phyloP scores from a whole-genome alignment of 2,888 invertebrate genomes.

The Agapostemon virescens region DNA sequence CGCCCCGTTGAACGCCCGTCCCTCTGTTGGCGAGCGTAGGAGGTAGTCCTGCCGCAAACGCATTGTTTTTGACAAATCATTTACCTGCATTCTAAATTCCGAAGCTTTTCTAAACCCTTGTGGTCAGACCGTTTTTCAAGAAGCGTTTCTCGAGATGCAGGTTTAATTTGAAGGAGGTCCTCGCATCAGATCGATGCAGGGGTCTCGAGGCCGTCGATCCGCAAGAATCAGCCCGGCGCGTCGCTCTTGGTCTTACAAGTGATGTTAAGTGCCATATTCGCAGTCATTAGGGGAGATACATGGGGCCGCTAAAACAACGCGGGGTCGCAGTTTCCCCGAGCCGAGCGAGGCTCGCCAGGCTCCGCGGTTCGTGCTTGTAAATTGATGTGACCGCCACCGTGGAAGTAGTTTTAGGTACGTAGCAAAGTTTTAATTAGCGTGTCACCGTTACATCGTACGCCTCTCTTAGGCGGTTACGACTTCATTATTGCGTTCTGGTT shows the following conservation, averaged over 20 bases:
- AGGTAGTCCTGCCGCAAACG: no score
- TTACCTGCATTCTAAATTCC: no score
- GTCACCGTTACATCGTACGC: slow-evolving; percentile 44
- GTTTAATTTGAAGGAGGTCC: not conserved
- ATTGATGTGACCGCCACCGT: slow-evolving; percentile 30
- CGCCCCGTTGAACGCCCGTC: no score
- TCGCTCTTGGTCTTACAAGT: slow-evolving; percentile 31
- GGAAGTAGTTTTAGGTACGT: slow-evolving; percentile 43
- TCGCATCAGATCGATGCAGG: slow-evolving; percentile 37
- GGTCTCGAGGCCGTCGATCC: slow-evolving; percentile 38
- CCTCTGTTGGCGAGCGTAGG: no score
- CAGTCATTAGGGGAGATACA: slow-evolving; percentile 47
- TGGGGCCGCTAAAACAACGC: slow-evolving; percentile 44
- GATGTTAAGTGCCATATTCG: slow-evolving; percentile 62
- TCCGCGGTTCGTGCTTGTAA: slow-evolving; percentile 19
- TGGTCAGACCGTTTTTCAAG: not conserved
- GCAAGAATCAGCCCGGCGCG: slow-evolving; percentile 46
- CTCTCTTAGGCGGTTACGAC: slow-evolving; percentile 49
- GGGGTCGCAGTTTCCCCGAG: slow-evolving; percentile 28
- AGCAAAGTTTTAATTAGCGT: slow-evolving; percentile 55
- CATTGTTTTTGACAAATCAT: no score
- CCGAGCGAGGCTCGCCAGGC: not conserved
- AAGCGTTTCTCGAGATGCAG: not conserved
- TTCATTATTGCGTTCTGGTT: slow-evolving; percentile 57
- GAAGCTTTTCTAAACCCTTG: not conserved